A percentile compares a stretch with the other conserved stretches of the same genome.
Conservation (phyloP, 2,797 vertebrate genomes). For the Intellagama lesueurii region DNA sequence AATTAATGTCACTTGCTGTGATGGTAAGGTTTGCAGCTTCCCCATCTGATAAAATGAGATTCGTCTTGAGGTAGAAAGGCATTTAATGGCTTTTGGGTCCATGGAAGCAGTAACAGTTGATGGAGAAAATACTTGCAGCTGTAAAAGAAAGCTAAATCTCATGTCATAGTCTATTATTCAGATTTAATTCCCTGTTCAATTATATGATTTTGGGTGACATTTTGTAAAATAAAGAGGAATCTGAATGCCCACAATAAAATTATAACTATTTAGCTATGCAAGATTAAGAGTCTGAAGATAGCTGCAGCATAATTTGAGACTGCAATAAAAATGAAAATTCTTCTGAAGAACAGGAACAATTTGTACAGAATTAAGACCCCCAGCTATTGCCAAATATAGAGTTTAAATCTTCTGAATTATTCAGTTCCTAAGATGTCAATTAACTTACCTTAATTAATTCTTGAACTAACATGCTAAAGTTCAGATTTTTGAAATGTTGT, state of each 20-base stretch:
- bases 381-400: neutral
- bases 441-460: slow-evolving; percentile 61
- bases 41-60: slow-evolving; percentile 6
- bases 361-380: slow-evolving; percentile 39
- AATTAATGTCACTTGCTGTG: slow-evolving; percentile 16
- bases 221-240: slow-evolving; percentile 32
- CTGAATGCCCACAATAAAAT: slow-evolving; percentile 17
- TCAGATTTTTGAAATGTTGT: slow-evolving; percentile 26
- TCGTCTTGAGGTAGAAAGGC: neutral
- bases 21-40: slow-evolving; percentile 2
- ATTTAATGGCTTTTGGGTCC: neutral
- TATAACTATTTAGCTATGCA: neutral
- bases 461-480: slow-evolving; percentile 54
- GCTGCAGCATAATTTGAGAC: neutral
- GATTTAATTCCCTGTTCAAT: slow-evolving; percentile 19
- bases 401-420: slow-evolving; percentile 45
- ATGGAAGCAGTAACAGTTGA: slow-evolving; percentile 10
- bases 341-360: slow-evolving; percentile 6
- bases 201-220: slow-evolving; percentile 8
- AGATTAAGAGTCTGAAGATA: slow-evolving; percentile 18
- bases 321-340: slow-evolving; percentile 25
- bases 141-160: neutral
- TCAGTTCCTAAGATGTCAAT: slow-evolving; percentile 48
- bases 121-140: slow-evolving; percentile 29
- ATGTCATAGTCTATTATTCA: slow-evolving; percentile 25